Percentiles rank a stretch among this genome's conserved stretches.
phyloP scores from a whole-genome alignment of 2,113 vertebrate genomes.

The Amphiprion percula region DNA sequence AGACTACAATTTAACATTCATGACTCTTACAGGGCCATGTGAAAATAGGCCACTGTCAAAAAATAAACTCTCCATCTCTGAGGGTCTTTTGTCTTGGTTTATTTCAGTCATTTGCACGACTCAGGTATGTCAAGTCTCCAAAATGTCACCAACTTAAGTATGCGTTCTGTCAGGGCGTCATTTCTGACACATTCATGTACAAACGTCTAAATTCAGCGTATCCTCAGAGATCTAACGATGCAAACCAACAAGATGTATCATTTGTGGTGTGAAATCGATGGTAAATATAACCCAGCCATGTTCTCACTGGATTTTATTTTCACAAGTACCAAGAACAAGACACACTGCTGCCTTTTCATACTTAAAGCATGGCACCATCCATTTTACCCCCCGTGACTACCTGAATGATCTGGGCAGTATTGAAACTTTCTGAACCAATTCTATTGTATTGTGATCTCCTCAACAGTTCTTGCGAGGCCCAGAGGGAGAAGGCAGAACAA shows the following conservation, averaged over 20 bases:
- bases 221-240: constrained; percentile 5
- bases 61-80: constrained; percentile 13
- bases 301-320: constrained; percentile 12
- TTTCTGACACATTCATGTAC: constrained; percentile 27
- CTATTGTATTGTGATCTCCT: constrained; percentile 66
- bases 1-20: background rate
- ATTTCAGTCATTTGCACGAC: constrained; percentile 9
- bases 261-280: constrained; percentile 22
- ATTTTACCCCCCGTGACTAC: constrained; percentile 51
- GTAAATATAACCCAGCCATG: constrained; percentile 3
- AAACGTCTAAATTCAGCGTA: background rate
- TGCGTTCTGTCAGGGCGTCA: constrained; percentile 23
- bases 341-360: constrained; percentile 27
- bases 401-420: constrained; percentile 40
- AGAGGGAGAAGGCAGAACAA: constrained; percentile 66
- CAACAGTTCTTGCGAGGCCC: constrained; percentile 58
- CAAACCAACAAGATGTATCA: constrained; percentile 6
- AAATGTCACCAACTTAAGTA: constrained; percentile 1
- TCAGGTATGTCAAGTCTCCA: constrained; percentile 11
- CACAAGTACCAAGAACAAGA: background rate
- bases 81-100: background rate
- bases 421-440: constrained; percentile 60
- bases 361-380: constrained; percentile 30
- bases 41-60: constrained; percentile 11
- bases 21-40: background rate